Conservation (phyloP, 2,888 invertebrate genomes). For the Andrena marginata region DNA sequence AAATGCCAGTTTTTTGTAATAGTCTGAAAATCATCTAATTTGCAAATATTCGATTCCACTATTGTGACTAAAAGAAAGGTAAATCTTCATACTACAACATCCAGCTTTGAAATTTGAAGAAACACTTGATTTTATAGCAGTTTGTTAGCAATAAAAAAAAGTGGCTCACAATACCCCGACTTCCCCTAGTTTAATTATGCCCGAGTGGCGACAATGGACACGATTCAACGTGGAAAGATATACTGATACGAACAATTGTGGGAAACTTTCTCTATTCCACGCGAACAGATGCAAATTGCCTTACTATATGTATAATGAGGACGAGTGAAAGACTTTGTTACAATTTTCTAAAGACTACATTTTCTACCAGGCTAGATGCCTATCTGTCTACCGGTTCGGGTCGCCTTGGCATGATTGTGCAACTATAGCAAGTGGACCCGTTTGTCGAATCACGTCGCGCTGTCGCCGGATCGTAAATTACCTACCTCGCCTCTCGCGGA, state of each 20-base stretch:
- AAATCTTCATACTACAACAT: no score
- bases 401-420: conserved; percentile 73
- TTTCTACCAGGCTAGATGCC: conserved; percentile 2
- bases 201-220: no score
- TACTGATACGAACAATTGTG: background rate
- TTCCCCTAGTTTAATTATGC: no score
- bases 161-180: no score
- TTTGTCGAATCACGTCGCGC: background rate
- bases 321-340: background rate
- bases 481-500: background rate
- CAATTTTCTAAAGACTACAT: background rate
- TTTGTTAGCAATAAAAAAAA: no score
- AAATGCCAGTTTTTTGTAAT: no score
- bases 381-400: conserved; percentile 37
- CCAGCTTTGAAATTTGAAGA: no score
- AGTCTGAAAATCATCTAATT: no score
- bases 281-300: background rate
- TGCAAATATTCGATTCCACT: no score
- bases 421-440: conserved; percentile 50
- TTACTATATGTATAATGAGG: background rate
- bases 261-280: background rate
- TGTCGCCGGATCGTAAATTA: conserved; percentile 6
- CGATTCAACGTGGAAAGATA: no score
- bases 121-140: no score
- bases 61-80: no score